A percentile compares a stretch with the other conserved stretches of the same genome.
phyloP scores from a whole-genome alignment of 1,140 invertebrate species.

The Drosophila lini region DNA sequence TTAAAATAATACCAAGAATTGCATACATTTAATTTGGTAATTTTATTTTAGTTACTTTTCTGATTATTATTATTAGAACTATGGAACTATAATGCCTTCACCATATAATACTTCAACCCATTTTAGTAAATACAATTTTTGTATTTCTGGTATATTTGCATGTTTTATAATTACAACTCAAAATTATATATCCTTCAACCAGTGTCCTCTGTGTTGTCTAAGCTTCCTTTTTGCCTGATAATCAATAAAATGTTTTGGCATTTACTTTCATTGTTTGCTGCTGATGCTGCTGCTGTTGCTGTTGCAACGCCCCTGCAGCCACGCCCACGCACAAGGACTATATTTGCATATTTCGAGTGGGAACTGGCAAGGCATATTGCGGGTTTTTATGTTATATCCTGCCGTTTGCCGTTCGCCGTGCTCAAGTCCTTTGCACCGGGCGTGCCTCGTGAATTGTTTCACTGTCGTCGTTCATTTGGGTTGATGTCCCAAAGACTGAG shows the following conservation, averaged over 20 bases:
- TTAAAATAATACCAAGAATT: too few species aligned
- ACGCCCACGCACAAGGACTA: constrained; percentile 53
- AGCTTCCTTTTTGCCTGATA: constrained; percentile 61
- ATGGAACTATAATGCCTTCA: background rate
- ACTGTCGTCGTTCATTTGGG: constrained; percentile 80
- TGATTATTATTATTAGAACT: background rate
- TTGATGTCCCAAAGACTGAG: constrained; percentile 60
- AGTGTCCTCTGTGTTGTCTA: constrained; percentile 41
- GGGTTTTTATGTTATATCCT: constrained; percentile 53
- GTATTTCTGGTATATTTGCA: background rate
- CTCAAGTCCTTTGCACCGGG: constrained; percentile 75
- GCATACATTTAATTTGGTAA: background rate
- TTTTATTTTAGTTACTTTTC: background rate
- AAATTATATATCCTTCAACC: background rate
- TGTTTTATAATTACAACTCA: background rate
- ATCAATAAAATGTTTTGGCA: constrained; percentile 83
- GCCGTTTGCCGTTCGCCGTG: constrained; percentile 37
- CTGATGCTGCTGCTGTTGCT: constrained; percentile 74
- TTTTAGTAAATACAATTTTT: background rate
- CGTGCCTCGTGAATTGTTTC: constrained; percentile 79
- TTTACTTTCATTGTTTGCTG: constrained; percentile 83
- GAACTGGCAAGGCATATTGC: constrained; percentile 69
- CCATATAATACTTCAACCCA: background rate
- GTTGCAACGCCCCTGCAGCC: constrained; percentile 69
- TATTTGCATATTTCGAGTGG: constrained; percentile 74